A percentile compares a stretch with the other conserved stretches of the same genome.
Evolutionary conservation across 2,888 invertebrate species (phyloP).

Genomic region (Drosophila neonasuta): DNA sequence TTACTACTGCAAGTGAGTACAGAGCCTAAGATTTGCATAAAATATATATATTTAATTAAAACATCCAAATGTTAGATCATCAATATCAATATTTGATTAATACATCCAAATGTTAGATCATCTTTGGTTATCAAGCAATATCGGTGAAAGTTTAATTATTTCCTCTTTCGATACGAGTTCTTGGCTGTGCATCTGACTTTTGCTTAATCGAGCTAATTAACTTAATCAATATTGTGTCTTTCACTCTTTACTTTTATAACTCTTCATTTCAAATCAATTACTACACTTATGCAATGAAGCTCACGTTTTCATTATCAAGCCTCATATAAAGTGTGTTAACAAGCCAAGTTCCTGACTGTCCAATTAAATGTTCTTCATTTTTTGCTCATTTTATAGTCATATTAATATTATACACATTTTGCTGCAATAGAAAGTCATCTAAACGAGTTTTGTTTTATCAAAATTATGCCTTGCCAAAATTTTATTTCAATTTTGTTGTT

Average conservation of each 20-base stretch:
- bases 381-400: no score
- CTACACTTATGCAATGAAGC: not conserved
- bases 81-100: not conserved
- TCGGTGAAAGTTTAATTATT: not conserved
- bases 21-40: not conserved
- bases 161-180: not conserved
- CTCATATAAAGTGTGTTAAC: not conserved
- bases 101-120: not conserved
- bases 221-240: not conserved
- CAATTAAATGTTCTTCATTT: not conserved
- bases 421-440: not conserved
- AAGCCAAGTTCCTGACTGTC: not conserved
- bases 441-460: not conserved
- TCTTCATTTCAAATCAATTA: not conserved
- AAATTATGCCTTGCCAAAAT: not conserved
- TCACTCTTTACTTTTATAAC: no score
- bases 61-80: not conserved
- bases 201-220: constrained; percentile 1
- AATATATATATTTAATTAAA: not conserved
- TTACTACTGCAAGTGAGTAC: constrained; percentile 95
- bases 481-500: not conserved
- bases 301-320: not conserved
- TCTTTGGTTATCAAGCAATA: not conserved
- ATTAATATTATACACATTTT: no score
- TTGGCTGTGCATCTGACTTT: not conserved